Conservation (phyloP, 2,797 vertebrate species). For the Myripristis jacobus region DNA sequence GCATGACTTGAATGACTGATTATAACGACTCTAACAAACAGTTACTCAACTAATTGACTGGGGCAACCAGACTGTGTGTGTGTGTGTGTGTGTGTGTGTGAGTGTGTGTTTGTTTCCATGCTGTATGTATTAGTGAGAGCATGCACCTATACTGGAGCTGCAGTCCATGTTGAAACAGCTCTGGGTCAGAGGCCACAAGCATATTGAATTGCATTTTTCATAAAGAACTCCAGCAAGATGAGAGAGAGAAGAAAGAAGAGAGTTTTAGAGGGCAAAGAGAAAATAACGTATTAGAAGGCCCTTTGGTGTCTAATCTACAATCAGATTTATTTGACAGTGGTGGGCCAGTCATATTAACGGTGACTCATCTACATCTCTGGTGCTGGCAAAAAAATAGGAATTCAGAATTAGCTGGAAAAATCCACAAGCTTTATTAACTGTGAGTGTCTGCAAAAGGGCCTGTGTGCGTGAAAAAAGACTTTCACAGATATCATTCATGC, state of each 20-base stretch:
- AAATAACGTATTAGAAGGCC: conserved; percentile 11
- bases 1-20: background rate
- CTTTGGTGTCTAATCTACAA: conserved; percentile 2
- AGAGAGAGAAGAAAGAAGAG: background rate
- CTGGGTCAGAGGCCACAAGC: conserved; percentile 27
- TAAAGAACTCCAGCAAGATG: background rate
- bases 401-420: conserved; percentile 1
- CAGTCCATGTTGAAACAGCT: conserved; percentile 13
- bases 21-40: background rate
- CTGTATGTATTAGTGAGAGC: background rate
- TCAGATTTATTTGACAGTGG: conserved; percentile 19
- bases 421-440: conserved; percentile 13
- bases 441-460: background rate
- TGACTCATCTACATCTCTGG: conserved; percentile 24
- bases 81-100: background rate
- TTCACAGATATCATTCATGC: too few species aligned
- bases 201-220: conserved; percentile 45
- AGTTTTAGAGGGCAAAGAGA: background rate
- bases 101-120: background rate
- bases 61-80: background rate
- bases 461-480: background rate
- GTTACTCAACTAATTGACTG: too few species aligned
- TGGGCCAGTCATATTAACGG: conserved; percentile 16
- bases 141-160: conserved; percentile 2
- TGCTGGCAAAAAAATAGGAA: background rate